A percentile compares a stretch with the other conserved stretches of the same genome.
phyloP scores from a whole-genome alignment of 2,797 vertebrate species.

The Ciconia nigra region DNA sequence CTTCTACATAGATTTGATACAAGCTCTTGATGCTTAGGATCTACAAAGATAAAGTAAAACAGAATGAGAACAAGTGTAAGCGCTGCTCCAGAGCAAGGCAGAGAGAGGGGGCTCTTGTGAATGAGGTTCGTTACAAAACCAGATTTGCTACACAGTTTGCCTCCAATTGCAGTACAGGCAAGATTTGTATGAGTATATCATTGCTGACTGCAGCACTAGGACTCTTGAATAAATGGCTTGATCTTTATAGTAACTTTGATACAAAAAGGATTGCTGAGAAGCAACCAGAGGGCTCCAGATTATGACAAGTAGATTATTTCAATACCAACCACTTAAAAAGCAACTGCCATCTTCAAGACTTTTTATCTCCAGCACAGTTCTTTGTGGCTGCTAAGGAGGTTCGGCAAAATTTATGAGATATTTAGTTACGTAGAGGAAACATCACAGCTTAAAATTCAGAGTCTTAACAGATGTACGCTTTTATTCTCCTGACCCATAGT shows the following conservation, averaged over 20 bases:
- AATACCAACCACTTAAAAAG: not conserved
- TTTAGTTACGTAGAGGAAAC: not conserved
- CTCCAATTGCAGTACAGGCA: not conserved
- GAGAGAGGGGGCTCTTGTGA: not conserved
- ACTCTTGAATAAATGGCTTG: not conserved
- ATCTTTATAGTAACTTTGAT: not conserved
- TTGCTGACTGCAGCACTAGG: not conserved
- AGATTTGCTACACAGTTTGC: not conserved
- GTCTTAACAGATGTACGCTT: not conserved
- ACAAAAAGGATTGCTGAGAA: not conserved
- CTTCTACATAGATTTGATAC: not conserved
- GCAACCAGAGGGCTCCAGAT: not conserved
- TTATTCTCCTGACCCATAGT: not conserved
- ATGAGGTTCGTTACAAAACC: not conserved
- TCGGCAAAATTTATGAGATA: not conserved
- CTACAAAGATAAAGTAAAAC: not conserved
- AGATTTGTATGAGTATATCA: not conserved
- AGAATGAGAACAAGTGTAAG: not conserved
- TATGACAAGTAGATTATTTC: not conserved
- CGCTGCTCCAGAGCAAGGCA: not conserved
- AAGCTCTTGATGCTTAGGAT: not conserved
- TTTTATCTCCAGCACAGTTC: not conserved
- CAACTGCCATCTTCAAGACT: not conserved
- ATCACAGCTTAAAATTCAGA: not conserved
- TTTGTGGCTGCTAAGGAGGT: not conserved